Conservation (phyloP, 2,797 vertebrate species). For the Falco peregrinus region DNA sequence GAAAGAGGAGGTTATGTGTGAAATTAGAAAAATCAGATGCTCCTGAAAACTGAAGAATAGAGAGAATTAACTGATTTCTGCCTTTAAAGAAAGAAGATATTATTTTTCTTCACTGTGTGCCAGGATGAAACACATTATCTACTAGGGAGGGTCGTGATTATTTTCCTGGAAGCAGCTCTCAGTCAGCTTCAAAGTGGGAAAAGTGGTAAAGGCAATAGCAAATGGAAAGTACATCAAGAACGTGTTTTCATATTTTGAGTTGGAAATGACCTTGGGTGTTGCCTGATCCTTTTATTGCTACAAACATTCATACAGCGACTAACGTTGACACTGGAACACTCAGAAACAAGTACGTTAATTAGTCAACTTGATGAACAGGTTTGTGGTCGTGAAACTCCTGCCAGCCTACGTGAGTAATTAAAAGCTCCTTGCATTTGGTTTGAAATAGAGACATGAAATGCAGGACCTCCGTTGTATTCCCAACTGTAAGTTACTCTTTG, state of each 20-base stretch:
- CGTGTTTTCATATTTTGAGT: neutral
- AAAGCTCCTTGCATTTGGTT: neutral
- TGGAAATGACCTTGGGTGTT: conserved; percentile 55
- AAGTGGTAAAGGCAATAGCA: neutral
- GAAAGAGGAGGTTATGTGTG: neutral
- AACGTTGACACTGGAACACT: neutral
- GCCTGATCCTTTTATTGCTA: conserved; percentile 12
- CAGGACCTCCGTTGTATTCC: neutral
- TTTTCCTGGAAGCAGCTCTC: conserved; percentile 2
- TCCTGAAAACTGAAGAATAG: neutral
- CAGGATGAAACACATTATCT: neutral
- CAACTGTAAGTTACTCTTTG: neutral
- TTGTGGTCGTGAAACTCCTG: neutral
- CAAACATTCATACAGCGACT: neutral
- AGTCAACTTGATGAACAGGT: conserved; percentile 35
- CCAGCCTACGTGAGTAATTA: neutral
- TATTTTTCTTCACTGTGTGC: neutral
- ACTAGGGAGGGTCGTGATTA: neutral
- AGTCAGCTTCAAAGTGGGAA: neutral
- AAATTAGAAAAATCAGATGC: neutral
- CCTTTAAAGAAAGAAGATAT: neutral
- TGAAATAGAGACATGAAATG: neutral
- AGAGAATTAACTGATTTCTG: neutral
- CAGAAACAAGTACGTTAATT: neutral
- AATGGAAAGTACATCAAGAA: neutral